Evolutionary conservation across 2,113 vertebrate genomes (phyloP).

Genomic region (Eulemur rufifrons): DNA sequence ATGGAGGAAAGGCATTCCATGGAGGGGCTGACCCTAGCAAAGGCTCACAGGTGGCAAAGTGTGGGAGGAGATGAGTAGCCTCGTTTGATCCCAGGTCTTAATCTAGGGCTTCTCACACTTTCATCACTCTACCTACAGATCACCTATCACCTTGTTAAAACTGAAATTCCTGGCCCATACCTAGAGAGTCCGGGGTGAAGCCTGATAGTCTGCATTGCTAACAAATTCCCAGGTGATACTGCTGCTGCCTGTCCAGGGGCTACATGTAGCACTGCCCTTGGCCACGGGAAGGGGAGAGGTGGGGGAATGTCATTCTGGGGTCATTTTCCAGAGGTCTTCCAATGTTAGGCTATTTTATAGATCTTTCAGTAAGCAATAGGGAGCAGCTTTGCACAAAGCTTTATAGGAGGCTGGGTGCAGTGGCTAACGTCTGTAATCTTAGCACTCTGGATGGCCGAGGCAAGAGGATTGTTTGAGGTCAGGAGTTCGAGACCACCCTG

Average conservation of each 20-base stretch:
- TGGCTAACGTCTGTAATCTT: too few species aligned
- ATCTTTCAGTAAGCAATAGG: not conserved
- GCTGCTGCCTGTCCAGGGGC: accelerated
- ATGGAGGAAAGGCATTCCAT: not conserved
- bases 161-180: not conserved
- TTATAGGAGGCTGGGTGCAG: not conserved
- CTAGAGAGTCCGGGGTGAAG: not conserved
- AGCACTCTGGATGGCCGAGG: too few species aligned
- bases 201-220: not conserved
- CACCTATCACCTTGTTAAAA: not conserved
- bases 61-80: not conserved
- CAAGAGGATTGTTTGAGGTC: too few species aligned
- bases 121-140: not conserved
- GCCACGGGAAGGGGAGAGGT: not conserved
- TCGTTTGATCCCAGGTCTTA: not conserved
- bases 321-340: not conserved
- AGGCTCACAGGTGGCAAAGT: not conserved
- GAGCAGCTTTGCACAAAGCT: not conserved
- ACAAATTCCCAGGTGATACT: not conserved
- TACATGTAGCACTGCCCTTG: not conserved
- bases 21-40: not conserved
- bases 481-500: too few species aligned
- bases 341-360: not conserved
- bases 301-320: not conserved
- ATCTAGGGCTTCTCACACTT: not conserved